A percentile compares a stretch with the other conserved stretches of the same genome.
phyloP scores from a whole-genome alignment of 1,140 invertebrate species.

The Drosophila truncata region DNA sequence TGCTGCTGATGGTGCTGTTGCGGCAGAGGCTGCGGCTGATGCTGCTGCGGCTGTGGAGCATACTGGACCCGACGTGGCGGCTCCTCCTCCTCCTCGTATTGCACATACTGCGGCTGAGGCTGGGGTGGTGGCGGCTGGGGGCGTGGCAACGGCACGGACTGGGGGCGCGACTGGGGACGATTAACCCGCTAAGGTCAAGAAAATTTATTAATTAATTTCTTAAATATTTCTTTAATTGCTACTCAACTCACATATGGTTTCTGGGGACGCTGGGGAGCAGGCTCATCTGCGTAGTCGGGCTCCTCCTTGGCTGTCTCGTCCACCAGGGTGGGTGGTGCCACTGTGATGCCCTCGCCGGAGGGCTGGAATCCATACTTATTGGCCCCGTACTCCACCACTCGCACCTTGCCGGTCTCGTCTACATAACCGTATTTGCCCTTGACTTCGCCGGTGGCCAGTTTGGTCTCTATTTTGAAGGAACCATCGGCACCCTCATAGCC shows the following conservation, averaged over 20 bases:
- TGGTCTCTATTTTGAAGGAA: conserved; percentile 94
- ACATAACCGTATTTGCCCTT: conserved; percentile 95
- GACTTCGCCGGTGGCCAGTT: conserved; percentile 91
- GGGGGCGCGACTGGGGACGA: conserved; percentile 71
- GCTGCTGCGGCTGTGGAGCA: conserved; percentile 70
- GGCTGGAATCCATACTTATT: conserved; percentile 95
- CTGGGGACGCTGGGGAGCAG: conserved; percentile 78
- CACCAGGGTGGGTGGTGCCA: conserved; percentile 91
- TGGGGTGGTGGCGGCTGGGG: conserved; percentile 77
- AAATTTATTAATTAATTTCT: neutral
- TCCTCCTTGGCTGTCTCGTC: conserved; percentile 88
- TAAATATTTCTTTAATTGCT: neutral
- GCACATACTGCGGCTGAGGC: conserved; percentile 82
- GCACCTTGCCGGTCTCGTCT: conserved; percentile 91
- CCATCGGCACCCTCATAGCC: conserved; percentile 94
- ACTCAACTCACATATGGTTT: conserved; percentile 69
- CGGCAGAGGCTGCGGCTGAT: conserved; percentile 59
- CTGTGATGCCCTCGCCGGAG: conserved; percentile 93
- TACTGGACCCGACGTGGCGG: conserved; percentile 77
- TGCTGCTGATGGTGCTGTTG: conserved; percentile 60
- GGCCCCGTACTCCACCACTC: conserved; percentile 95
- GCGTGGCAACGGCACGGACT: conserved; percentile 67
- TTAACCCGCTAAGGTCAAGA: conserved; percentile 46
- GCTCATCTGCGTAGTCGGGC: conserved; percentile 86
- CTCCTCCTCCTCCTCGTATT: conserved; percentile 80